phyloP scores from a whole-genome alignment of 2,888 invertebrate species.

The Caenorhabditis plicata region DNA sequence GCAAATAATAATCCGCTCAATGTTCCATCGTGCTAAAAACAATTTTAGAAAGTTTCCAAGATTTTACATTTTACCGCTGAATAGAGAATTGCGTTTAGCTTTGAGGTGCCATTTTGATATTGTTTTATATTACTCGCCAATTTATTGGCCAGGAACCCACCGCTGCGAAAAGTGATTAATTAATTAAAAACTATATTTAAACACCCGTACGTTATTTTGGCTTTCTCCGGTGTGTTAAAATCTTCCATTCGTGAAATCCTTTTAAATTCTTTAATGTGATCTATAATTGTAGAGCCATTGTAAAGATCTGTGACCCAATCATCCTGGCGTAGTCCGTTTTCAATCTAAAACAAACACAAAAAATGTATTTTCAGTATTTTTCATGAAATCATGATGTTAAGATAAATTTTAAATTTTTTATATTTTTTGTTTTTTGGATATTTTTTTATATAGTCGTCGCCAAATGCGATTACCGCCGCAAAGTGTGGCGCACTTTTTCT shows the following conservation, averaged over 20 bases:
- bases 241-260: conserved; percentile 22
- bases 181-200: no score
- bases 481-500: no score
- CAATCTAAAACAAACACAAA: no score
- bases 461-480: no score
- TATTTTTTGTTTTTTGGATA: neutral
- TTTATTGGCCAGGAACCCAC: conserved; percentile 22
- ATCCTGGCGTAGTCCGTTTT: no score
- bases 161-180: neutral
- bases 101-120: conserved; percentile 7
- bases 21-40: conserved; percentile 45
- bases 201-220: conserved; percentile 15
- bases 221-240: conserved; percentile 32
- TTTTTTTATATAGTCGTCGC: no score
- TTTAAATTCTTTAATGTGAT: conserved; percentile 35
- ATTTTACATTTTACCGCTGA: conserved; percentile 22
- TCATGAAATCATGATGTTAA: no score
- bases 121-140: conserved; percentile 26
- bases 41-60: neutral
- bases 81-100: conserved; percentile 26
- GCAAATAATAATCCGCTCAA: conserved; percentile 30
- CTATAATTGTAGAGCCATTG: conserved; percentile 30
- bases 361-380: no score
- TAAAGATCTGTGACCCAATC: conserved; percentile 34
- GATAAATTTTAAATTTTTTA: conserved; percentile 16